These are phyloP conservation scores for Pogonophryne albipinna DNA, from an alignment of 2,797 vertebrate genomes.

Conservation along the genomic window DNA sequence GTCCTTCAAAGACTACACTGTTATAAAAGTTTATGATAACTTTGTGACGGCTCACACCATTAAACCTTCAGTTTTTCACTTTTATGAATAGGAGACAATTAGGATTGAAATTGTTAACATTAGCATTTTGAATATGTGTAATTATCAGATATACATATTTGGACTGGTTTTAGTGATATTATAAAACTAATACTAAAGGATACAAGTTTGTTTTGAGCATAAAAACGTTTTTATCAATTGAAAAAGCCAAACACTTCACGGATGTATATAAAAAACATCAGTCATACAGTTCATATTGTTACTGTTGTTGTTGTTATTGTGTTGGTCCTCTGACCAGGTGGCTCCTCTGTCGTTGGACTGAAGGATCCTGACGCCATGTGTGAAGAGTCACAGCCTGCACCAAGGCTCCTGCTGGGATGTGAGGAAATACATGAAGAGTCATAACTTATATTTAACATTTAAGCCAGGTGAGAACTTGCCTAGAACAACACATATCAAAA, in stretches of 20 bases:
- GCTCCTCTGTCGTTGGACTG: conserved; percentile 69
- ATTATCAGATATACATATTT: neutral
- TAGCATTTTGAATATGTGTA: neutral
- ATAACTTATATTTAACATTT: conserved; percentile 38
- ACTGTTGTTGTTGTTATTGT: conserved; percentile 16
- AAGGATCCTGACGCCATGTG: conserved; percentile 85
- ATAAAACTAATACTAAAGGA: neutral
- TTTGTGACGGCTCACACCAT: conserved; percentile 14
- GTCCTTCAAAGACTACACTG: conserved; percentile 32
- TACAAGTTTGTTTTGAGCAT: too few species aligned
- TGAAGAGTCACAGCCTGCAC: conserved; percentile 86
- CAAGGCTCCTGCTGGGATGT: conserved; percentile 87
- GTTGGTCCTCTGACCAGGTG: conserved; percentile 35
- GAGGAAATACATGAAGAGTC: conserved; percentile 82
- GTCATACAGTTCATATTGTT: too few species aligned
- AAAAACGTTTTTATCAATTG: too few species aligned
- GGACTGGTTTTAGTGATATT: neutral
- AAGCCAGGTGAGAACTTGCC: conserved; percentile 35
- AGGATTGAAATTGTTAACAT: neutral
- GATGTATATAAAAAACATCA: too few species aligned
- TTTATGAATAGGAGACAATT: too few species aligned
- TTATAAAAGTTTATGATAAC: conserved; percentile 25
- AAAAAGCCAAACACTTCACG: too few species aligned
- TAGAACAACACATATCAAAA: conserved; percentile 16
- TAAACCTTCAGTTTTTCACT: too few species aligned